Evolutionary conservation across 1,140 invertebrate species (phyloP).

Genomic region (Bactericera cockerelli): DNA sequence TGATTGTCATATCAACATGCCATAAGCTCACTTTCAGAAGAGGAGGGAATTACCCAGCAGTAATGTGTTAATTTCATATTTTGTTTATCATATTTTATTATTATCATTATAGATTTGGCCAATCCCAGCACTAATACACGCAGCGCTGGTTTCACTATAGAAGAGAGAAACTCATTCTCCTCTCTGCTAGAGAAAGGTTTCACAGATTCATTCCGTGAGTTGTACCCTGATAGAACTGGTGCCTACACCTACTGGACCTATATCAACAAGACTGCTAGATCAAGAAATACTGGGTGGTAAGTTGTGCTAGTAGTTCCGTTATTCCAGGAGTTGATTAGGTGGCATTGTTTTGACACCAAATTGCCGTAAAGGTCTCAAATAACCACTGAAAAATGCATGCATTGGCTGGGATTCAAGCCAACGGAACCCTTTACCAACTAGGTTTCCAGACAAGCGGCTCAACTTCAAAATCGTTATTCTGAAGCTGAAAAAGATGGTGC

Average conservation of each 20-base stretch:
- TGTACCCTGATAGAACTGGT: conserved; percentile 70
- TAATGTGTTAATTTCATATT: conserved; percentile 18
- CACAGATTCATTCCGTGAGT: conserved; percentile 72
- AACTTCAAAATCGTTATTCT: too few relatives aligned
- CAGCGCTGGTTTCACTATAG: conserved; percentile 87
- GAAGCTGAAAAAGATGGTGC: too few relatives aligned
- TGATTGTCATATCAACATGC: too few relatives aligned
- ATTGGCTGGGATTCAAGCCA: too few relatives aligned
- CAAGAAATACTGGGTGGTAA: conserved; percentile 89
- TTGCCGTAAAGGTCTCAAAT: too few relatives aligned
- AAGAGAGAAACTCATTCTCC: conserved; percentile 83
- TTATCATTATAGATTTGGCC: conserved; percentile 53
- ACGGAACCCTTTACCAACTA: too few relatives aligned
- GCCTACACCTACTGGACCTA: conserved; percentile 94
- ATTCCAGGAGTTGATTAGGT: background rate
- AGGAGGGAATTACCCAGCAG: too few relatives aligned
- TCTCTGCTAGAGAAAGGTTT: conserved; percentile 63
- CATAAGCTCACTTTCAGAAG: too few relatives aligned
- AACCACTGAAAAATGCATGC: too few relatives aligned
- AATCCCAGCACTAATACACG: conserved; percentile 90
- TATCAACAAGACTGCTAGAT: conserved; percentile 57
- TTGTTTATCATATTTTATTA: conserved; percentile 12
- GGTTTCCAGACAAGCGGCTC: too few relatives aligned
- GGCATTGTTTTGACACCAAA: conserved; percentile 14
- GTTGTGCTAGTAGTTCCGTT: too few relatives aligned